phyloP scores from a whole-genome alignment of 2,888 invertebrate genomes.

The Brenthis ino region DNA sequence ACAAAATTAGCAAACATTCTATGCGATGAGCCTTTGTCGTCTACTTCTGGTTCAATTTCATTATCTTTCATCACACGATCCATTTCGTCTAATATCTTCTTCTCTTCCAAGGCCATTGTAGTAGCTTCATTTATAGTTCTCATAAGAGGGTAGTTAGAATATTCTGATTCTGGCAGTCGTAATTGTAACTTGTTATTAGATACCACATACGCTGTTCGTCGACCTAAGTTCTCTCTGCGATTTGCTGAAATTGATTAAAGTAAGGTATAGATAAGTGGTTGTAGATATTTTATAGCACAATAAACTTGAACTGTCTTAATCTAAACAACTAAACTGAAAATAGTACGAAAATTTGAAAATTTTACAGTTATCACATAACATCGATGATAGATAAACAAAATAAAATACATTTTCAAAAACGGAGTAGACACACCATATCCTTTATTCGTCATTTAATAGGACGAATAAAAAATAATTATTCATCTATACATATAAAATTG shows the following conservation, averaged over 20 bases:
- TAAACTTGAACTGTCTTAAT: not conserved
- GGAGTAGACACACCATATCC: too few relatives aligned
- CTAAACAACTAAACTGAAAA: too few relatives aligned
- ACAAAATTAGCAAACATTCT: slow-evolving; percentile 28
- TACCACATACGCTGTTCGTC: slow-evolving; percentile 59
- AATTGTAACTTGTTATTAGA: slow-evolving; percentile 60
- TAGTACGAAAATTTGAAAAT: too few relatives aligned
- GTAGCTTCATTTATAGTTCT: slow-evolving; percentile 87
- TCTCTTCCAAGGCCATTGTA: slow-evolving; percentile 77
- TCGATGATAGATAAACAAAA: too few relatives aligned
- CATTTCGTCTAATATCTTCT: slow-evolving; percentile 75
- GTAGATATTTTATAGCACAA: not conserved
- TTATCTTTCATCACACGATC: slow-evolving; percentile 67
- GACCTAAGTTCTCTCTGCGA: slow-evolving; percentile 51
- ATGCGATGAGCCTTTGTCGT: slow-evolving; percentile 44
- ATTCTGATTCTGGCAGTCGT: slow-evolving; percentile 57
- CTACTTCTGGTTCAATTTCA: slow-evolving; percentile 75
- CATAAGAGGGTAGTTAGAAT: slow-evolving; percentile 86
- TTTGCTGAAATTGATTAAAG: slow-evolving; percentile 47
- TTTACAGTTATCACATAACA: too few relatives aligned
- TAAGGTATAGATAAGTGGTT: not conserved
- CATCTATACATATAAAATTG: too few relatives aligned
- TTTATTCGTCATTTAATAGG: too few relatives aligned
- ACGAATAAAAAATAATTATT: too few relatives aligned
- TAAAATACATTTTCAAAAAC: too few relatives aligned